These are phyloP conservation scores for Magallana nippona DNA, from an alignment of 2,888 invertebrate species.

Conservation along the genomic window DNA sequence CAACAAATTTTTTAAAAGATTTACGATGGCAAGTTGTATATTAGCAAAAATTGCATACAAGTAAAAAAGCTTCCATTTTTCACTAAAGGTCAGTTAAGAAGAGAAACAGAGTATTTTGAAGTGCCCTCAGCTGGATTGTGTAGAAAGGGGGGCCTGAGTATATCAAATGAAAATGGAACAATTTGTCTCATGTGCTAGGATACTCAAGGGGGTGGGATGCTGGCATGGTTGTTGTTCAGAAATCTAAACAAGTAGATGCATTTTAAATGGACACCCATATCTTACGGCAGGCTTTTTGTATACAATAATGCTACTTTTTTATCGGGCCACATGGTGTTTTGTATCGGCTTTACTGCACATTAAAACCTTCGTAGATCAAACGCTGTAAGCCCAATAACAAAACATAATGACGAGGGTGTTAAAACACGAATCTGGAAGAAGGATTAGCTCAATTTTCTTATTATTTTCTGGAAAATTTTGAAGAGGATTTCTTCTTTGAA, in stretches of 20 bases:
- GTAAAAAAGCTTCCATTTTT: neutral
- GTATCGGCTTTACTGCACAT: constrained; percentile 26
- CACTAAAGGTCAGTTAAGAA: neutral
- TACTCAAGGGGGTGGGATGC: neutral
- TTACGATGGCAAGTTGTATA: neutral
- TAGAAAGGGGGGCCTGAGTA: constrained; percentile 11
- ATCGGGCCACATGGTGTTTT: constrained; percentile 30
- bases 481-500: constrained; percentile 14
- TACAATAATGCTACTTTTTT: constrained; percentile 29
- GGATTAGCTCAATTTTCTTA: neutral
- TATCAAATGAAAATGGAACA: constrained; percentile 12
- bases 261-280: constrained; percentile 30
- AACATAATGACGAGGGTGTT: constrained; percentile 24
- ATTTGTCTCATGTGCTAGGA: constrained; percentile 11
- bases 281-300: constrained; percentile 19
- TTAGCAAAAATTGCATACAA: neutral
- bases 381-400: constrained; percentile 6
- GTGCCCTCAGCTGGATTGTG: constrained; percentile 9
- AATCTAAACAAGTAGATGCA: neutral
- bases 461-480: neutral
- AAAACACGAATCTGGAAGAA: constrained; percentile 26
- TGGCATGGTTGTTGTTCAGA: neutral
- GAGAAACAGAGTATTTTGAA: neutral
- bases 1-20: neutral
- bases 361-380: constrained; percentile 22